These are phyloP conservation scores for Potorous gilbertii DNA, from an alignment of 2,797 vertebrate genomes.

Conservation along the genomic window DNA sequence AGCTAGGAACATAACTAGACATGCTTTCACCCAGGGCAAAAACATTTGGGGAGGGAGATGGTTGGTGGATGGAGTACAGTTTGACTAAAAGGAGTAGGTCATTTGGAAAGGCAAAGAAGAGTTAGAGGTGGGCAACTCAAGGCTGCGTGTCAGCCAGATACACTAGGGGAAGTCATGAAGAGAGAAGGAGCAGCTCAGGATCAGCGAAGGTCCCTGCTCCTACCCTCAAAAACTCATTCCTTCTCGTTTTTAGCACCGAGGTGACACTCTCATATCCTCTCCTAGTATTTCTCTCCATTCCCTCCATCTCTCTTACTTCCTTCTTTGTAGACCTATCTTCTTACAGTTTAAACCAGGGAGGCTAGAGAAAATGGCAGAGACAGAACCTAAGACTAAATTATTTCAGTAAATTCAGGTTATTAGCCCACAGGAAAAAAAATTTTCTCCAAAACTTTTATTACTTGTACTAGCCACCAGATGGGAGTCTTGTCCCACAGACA, in stretches of 20 bases:
- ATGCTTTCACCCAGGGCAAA: not conserved
- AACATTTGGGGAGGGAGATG: not conserved
- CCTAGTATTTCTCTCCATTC: not conserved
- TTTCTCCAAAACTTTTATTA: not conserved
- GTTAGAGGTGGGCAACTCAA: not conserved
- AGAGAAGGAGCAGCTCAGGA: not conserved
- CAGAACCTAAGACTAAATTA: not conserved
- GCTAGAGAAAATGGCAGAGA: not conserved
- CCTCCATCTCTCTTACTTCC: not conserved
- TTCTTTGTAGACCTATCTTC: not conserved
- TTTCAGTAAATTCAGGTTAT: not conserved
- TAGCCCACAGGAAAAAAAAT: not conserved
- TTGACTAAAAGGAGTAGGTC: not conserved
- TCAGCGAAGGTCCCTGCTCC: not conserved
- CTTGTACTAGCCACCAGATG: conserved; percentile 66
- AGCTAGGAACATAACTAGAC: not conserved
- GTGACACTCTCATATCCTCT: not conserved
- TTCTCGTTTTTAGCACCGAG: not conserved
- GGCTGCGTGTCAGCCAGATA: not conserved
- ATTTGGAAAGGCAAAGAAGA: not conserved
- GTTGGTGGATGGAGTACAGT: not conserved
- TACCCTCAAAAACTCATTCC: not conserved
- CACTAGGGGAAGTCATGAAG: not conserved
- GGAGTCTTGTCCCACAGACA: conserved; percentile 56
- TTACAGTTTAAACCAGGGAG: not conserved